Conservation (phyloP, 2,113 vertebrate species). For the Thinocorus orbignyianus region DNA sequence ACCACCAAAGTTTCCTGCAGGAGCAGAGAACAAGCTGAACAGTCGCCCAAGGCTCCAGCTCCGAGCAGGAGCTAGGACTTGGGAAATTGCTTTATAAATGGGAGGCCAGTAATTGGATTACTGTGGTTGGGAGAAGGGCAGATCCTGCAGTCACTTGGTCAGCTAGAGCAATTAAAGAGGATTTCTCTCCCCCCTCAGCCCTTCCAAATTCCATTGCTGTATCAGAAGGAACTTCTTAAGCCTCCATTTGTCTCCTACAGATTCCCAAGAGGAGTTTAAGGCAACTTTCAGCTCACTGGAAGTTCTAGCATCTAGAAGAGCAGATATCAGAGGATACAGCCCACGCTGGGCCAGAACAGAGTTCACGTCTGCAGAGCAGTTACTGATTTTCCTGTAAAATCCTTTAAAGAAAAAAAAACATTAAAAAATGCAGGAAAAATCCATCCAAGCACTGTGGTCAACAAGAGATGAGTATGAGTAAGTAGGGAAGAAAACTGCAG, state of each 20-base stretch:
- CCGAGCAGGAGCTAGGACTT: neutral
- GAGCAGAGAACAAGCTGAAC: neutral
- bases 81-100: neutral
- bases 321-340: neutral
- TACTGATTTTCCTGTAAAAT: neutral
- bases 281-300: neutral
- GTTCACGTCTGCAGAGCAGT: neutral
- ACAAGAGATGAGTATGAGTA: accelerated
- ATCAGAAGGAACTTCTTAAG: neutral
- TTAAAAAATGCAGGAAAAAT: neutral
- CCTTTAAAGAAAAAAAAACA: neutral
- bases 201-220: no score
- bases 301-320: neutral
- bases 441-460: neutral
- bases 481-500: neutral
- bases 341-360: neutral
- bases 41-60: accelerated
- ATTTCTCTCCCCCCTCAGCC: neutral
- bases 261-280: neutral
- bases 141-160: neutral
- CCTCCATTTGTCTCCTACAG: neutral
- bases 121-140: neutral
- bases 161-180: neutral
- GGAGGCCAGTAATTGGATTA: neutral
- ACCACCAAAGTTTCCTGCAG: accelerated